Conservation (phyloP, 2,797 vertebrate species). For the Urosaurus nigricauda region DNA sequence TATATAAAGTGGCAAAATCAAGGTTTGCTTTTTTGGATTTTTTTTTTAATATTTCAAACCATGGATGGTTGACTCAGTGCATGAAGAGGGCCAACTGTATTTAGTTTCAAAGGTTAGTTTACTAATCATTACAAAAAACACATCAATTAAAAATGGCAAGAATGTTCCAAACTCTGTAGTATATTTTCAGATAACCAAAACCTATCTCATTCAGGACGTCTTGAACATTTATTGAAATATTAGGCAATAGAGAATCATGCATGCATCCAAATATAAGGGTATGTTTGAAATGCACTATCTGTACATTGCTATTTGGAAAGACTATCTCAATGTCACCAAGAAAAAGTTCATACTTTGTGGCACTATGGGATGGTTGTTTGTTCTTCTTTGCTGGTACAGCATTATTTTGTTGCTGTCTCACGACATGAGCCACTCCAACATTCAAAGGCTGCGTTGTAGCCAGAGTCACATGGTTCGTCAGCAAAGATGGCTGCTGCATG, state of each 20-base stretch:
- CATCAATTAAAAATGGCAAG: neutral
- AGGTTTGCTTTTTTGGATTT: too few relatives aligned
- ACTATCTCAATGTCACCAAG: neutral
- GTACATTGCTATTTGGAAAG: neutral
- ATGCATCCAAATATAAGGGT: neutral
- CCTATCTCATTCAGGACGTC: neutral
- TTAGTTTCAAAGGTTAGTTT: neutral
- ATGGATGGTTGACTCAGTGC: too few relatives aligned
- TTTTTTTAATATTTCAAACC: too few relatives aligned
- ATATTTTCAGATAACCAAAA: neutral
- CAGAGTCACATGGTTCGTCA: conserved; percentile 84
- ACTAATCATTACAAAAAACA: neutral
- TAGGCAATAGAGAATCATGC: neutral
- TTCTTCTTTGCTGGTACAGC: conserved; percentile 86
- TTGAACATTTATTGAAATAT: neutral
- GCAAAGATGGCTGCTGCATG: conserved; percentile 88
- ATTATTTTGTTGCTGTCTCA: conserved; percentile 88
- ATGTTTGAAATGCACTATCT: neutral
- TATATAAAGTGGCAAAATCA: too few relatives aligned
- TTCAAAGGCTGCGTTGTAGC: conserved; percentile 85
- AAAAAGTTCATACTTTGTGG: conserved; percentile 85
- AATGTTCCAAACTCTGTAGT: neutral
- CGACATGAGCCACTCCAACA: conserved; percentile 83
- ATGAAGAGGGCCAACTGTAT: neutral
- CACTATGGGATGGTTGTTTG: conserved; percentile 83